Base-by-base conservation (phyloP, 2,797 vertebrate species). In the Pangasius krempfi region DNA sequence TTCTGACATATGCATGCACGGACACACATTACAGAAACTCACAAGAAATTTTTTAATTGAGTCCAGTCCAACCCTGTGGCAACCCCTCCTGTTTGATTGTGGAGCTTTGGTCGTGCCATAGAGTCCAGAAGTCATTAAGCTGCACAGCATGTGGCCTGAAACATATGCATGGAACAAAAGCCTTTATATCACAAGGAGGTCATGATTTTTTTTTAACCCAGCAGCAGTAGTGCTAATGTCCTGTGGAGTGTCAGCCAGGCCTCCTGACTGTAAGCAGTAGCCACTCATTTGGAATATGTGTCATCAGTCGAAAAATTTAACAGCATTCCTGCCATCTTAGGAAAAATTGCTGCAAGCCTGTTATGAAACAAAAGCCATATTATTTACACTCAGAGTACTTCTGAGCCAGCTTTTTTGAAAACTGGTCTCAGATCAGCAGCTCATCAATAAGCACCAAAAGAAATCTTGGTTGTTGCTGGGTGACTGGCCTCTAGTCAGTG, bases 251-350 rank as follows among this genome's bases (percentile, higher is more conserved):
- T 84, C 80, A 87, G 73, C 64, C 37, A 47, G 54, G 58, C 40
- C 50, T 79, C 86, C 87, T 27, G 87, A 91, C 93, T 72, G 47
- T 85, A 56, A 92, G 92, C 86, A 93, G 92, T 81, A 82, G 62
- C 82, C 66, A 52, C 83, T 79, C 60, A 66, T 88, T 88, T 92
- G 87, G 86, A 89, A 92, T 83, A 70, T 88, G 90, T 92, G 86
- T 87, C 10, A 88, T 94, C 91, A 89, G 80, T 91, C 87, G 88
- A 92, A 92, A 92, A 85, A 83, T 92, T 93, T 91, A 91, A 92
- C 91, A 88, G 86, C 89, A 92, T 94, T 92, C 89, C 90, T 91
- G 84, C 79, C 75, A 50, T 81, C 90, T 90, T 87, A 86, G 66
- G 72, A 87, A 88, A 86, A 87, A 56, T 44, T 47, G 54, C 79